phyloP scores from a whole-genome alignment of 2,888 invertebrate species.

The Tenthredo scrophulariae region DNA sequence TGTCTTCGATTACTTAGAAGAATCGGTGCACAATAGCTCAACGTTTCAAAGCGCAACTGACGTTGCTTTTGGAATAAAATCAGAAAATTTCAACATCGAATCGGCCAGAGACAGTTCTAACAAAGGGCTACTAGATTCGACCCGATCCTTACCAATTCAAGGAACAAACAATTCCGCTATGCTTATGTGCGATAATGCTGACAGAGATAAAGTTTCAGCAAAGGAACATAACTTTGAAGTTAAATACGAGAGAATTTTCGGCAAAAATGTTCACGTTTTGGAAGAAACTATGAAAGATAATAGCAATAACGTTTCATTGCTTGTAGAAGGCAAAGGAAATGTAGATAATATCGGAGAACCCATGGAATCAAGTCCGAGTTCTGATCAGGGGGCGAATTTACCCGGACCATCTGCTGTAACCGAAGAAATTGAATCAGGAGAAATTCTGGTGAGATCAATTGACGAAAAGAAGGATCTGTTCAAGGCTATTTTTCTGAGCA shows the following conservation, averaged over 20 bases:
- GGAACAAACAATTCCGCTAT: constrained; percentile 14
- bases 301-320: background rate
- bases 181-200: constrained; percentile 42
- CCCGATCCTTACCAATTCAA: background rate
- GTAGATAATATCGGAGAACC: background rate
- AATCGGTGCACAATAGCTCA: constrained; percentile 58
- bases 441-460: constrained; percentile 62
- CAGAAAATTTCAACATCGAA: background rate
- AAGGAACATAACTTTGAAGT: constrained; percentile 68
- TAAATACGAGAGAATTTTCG: constrained; percentile 71
- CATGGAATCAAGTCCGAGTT: background rate
- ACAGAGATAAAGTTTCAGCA: constrained; percentile 56
- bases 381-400: background rate
- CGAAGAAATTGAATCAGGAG: background rate
- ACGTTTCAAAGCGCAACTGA: constrained; percentile 67
- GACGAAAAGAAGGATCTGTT: constrained; percentile 89
- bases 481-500: constrained; percentile 92
- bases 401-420: constrained; percentile 1
- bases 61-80: constrained; percentile 49
- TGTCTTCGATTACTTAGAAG: constrained; percentile 89
- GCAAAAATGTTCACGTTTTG: constrained; percentile 59
- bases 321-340: background rate
- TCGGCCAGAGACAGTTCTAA: background rate
- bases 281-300: constrained; percentile 28
- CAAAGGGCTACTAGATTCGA: background rate